Evolutionary conservation across 1,140 invertebrate species (phyloP), one percentile per base, ranked within the genome.

Genomic region (Zeugodacus cucurbitae): DNA sequence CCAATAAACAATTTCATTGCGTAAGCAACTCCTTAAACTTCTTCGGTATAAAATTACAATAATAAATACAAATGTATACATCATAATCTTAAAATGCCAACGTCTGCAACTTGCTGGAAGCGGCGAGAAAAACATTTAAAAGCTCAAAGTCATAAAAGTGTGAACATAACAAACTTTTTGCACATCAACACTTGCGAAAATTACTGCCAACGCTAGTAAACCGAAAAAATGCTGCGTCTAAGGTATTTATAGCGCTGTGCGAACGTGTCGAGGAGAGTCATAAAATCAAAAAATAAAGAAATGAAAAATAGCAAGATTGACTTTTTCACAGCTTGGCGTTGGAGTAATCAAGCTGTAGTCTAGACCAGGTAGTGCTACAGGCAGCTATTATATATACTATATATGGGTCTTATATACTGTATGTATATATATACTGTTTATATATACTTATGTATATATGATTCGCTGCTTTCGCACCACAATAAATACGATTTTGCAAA

Each of bases 81-180:
- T 74, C 34, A 74, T 74, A 74, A 74, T 14, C 34, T n/a, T 7
- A 74, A 74, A 74, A 74, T 37, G 67, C 67, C 4, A 34, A 22
- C 59, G 34, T 26, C 11, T 87, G 54, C n/a, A 26, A 32, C 44
- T 48, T 48, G 11, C 44, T 14, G n/a, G n/a, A 34, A 57, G 32
- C 37, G 29, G 32, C 26, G 17, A 41, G 17, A 37, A 48, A 85
- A 32, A 34, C 87, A 37, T 22, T 44, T 67, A 86, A 32, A 57
- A 86, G n/a, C 82, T 48, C 22, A 86, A 26, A 86, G 34, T 41
- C 34, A 37, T 74, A 74, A 74, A 74, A 37, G 34, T 34, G 34
- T 74, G 22, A 74, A 74, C 34, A 34, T 74, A 74, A 34, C 67
- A 74, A 74, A 74, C 67, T 41, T 74, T 74, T 74, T 34, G 67